Evolutionary conservation across 1,140 invertebrate species (phyloP).

Genomic region (Dendroctonus ponderosae): DNA sequence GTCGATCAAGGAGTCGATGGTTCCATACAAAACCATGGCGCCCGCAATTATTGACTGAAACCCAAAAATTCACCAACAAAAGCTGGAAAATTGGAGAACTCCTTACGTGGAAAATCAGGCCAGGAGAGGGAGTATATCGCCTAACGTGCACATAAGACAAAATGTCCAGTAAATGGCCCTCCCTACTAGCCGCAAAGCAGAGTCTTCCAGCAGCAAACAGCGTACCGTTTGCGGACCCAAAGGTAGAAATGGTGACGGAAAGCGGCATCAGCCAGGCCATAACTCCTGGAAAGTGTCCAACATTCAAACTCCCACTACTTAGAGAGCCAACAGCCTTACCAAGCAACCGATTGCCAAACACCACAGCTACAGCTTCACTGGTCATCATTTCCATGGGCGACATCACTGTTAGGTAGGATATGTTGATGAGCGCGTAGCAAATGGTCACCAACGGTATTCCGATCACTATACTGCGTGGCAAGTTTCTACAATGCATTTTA

Average conservation of each 20-base stretch:
- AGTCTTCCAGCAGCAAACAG: slow-evolving; percentile 88
- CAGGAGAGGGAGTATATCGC: slow-evolving; percentile 90
- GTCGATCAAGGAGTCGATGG: slow-evolving; percentile 87
- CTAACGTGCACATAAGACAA: slow-evolving; percentile 91
- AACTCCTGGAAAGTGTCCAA: slow-evolving; percentile 59
- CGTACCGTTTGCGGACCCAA: slow-evolving; percentile 95
- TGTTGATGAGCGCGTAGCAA: slow-evolving; percentile 94
- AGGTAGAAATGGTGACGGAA: slow-evolving; percentile 93
- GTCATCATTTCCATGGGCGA: slow-evolving; percentile 91
- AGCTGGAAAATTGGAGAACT: not conserved
- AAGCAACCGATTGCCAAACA: slow-evolving; percentile 73
- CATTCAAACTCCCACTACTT: not conserved
- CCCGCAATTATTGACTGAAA: slow-evolving; percentile 70
- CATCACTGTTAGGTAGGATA: slow-evolving; percentile 96
- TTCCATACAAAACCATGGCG: slow-evolving; percentile 84
- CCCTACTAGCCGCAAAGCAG: slow-evolving; percentile 91
- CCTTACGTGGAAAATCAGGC: slow-evolving; percentile 92
- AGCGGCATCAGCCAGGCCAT: slow-evolving; percentile 92
- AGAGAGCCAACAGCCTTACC: slow-evolving; percentile 11
- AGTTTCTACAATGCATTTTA: slow-evolving; percentile 66
- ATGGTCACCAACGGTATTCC: slow-evolving; percentile 94
- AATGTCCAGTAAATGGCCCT: slow-evolving; percentile 90
- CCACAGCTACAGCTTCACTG: slow-evolving; percentile 94
- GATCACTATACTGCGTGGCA: slow-evolving; percentile 93
- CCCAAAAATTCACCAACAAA: not conserved